Percentiles rank a stretch among this genome's conserved stretches.
phyloP scores from a whole-genome alignment of 1,140 invertebrate species.

The Homarus americanus region DNA sequence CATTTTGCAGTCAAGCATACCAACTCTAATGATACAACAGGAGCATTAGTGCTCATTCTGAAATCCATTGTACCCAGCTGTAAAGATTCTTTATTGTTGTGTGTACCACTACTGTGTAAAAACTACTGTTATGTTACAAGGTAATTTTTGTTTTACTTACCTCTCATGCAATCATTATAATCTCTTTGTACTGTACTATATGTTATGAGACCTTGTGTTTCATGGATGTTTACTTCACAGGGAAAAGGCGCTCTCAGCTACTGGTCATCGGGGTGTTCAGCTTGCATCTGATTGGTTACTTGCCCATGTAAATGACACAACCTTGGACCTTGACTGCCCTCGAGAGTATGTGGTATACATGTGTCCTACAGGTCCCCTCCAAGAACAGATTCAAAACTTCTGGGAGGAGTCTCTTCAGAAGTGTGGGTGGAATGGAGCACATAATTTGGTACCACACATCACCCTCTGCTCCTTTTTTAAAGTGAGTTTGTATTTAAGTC shows the following conservation, averaged over 20 bases:
- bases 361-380: slow-evolving; percentile 87
- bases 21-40: no score
- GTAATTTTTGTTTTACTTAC: no score
- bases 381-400: slow-evolving; percentile 86
- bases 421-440: slow-evolving; percentile 91
- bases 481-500: slow-evolving; percentile 79
- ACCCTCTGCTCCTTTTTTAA: slow-evolving; percentile 93
- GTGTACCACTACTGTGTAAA: no score
- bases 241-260: slow-evolving; percentile 93
- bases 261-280: slow-evolving; percentile 89
- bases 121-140: no score
- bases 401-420: slow-evolving; percentile 87
- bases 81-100: no score
- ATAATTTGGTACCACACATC: slow-evolving; percentile 92
- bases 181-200: no score
- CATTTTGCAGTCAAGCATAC: no score
- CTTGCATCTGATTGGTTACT: slow-evolving; percentile 93
- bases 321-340: slow-evolving; percentile 85
- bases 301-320: slow-evolving; percentile 91
- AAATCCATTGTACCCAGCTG: no score
- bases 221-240: slow-evolving; percentile 80
- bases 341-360: slow-evolving; percentile 92
- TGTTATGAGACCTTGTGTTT: no score
- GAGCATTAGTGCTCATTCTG: no score
- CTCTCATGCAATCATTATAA: no score